A percentile compares a stretch with the other conserved stretches of the same genome.
These are phyloP conservation scores for Dasyprocta punctata DNA, from an alignment of 2,113 vertebrate genomes.

Conservation along the genomic window DNA sequence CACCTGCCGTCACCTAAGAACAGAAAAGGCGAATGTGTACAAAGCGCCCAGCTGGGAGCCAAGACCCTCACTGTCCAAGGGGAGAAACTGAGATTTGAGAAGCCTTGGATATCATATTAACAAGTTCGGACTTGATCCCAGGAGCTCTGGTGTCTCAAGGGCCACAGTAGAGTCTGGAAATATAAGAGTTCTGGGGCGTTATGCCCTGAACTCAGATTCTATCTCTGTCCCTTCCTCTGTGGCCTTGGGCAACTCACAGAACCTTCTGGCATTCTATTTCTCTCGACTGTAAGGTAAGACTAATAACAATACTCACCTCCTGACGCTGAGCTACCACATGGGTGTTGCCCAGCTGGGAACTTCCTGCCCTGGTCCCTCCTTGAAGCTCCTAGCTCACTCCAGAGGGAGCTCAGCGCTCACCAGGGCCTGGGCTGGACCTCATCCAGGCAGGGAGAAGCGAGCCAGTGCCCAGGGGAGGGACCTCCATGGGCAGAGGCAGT, in stretches of 20 bases:
- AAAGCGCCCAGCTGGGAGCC: neutral
- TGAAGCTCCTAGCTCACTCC: neutral
- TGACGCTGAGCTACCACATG: neutral
- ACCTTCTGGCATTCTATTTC: neutral
- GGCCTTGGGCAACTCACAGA: neutral
- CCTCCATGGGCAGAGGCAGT: neutral
- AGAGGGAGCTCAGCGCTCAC: neutral
- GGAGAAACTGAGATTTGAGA: neutral
- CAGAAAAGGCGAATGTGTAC: neutral
- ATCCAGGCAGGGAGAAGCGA: neutral
- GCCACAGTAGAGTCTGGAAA: neutral
- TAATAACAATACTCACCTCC: neutral
- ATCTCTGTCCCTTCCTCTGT: neutral
- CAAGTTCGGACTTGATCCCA: neutral
- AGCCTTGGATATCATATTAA: neutral
- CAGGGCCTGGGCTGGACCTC: neutral
- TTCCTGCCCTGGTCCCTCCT: neutral
- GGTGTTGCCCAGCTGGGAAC: neutral
- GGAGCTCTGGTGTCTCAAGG: neutral
- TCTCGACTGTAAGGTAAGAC: neutral
- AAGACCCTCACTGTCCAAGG: accelerated
- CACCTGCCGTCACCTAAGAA: neutral
- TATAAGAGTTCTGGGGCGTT: neutral
- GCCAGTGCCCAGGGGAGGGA: neutral
- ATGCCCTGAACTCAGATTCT: neutral